Conservation (phyloP, 2,113 vertebrate species). For the Rhineura floridana region DNA sequence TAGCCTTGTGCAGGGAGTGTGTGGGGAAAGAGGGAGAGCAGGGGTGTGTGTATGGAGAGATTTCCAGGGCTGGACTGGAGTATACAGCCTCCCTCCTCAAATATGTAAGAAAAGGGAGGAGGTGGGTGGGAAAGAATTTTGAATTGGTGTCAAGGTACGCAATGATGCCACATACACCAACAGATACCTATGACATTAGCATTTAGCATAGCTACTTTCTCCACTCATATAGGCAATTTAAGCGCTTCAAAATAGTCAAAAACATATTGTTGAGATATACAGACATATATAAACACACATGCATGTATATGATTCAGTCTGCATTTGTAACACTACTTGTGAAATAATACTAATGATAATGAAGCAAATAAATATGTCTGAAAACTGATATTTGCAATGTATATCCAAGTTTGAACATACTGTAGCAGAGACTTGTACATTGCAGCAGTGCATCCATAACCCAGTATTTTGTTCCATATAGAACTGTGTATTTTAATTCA, state of each 20-base stretch:
- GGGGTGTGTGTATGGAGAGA: too few relatives aligned
- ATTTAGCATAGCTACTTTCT: background rate
- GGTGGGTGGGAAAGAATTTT: background rate
- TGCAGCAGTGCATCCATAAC: conserved; percentile 37
- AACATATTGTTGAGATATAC: too few relatives aligned
- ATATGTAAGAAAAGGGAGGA: background rate
- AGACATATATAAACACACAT: background rate
- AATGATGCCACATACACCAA: background rate
- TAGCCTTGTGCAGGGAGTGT: too few relatives aligned
- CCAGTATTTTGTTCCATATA: conserved; percentile 26
- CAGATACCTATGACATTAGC: background rate
- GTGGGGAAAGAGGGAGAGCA: too few relatives aligned
- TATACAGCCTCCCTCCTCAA: too few relatives aligned
- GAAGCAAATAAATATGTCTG: background rate
- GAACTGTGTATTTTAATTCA: conserved; percentile 58
- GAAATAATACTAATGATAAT: background rate
- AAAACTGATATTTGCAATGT: background rate
- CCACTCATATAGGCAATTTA: too few relatives aligned
- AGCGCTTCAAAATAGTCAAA: too few relatives aligned
- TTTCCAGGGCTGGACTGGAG: too few relatives aligned
- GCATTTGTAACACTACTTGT: background rate
- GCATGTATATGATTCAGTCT: background rate
- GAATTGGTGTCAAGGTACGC: background rate
- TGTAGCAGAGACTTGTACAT: accelerated
- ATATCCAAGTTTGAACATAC: background rate